Percentiles rank a stretch among this genome's conserved stretches.
These are phyloP conservation scores for Hycleus cichorii DNA, from an alignment of 1,140 invertebrate species.

Conservation along the genomic window DNA sequence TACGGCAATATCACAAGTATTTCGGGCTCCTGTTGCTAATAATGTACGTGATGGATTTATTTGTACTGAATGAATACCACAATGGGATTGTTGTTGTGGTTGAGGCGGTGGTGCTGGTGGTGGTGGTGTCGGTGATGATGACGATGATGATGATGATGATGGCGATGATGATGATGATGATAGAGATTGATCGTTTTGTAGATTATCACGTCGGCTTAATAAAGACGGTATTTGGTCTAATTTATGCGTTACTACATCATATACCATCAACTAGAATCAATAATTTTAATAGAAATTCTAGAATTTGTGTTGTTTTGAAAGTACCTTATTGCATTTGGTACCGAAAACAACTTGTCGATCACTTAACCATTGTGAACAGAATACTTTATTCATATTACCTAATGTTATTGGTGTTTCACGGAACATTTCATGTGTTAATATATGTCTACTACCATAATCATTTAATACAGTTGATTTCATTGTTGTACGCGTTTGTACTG, in stretches of 20 bases:
- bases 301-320: not conserved
- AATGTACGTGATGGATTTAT: slow-evolving; percentile 89
- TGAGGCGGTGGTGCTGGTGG: slow-evolving; percentile 29
- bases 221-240: slow-evolving; percentile 82
- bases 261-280: slow-evolving; percentile 64
- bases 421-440: slow-evolving; percentile 81
- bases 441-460: slow-evolving; percentile 75
- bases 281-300: slow-evolving; percentile 1
- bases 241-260: slow-evolving; percentile 69
- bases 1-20: slow-evolving; percentile 88
- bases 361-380: slow-evolving; percentile 93
- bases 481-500: slow-evolving; percentile 13
- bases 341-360: slow-evolving; percentile 92
- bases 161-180: no score
- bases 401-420: slow-evolving; percentile 74
- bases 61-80: slow-evolving; percentile 89
- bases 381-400: slow-evolving; percentile 90
- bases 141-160: no score
- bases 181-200: slow-evolving; percentile 28
- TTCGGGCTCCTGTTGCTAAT: slow-evolving; percentile 85
- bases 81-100: slow-evolving; percentile 50
- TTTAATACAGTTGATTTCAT: slow-evolving; percentile 27
- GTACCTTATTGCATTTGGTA: slow-evolving; percentile 93
- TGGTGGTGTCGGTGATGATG: no score
- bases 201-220: slow-evolving; percentile 53